These are phyloP conservation scores for Danaus melanippus DNA, from an alignment of 1,140 invertebrate genomes.

Conservation along the genomic window DNA sequence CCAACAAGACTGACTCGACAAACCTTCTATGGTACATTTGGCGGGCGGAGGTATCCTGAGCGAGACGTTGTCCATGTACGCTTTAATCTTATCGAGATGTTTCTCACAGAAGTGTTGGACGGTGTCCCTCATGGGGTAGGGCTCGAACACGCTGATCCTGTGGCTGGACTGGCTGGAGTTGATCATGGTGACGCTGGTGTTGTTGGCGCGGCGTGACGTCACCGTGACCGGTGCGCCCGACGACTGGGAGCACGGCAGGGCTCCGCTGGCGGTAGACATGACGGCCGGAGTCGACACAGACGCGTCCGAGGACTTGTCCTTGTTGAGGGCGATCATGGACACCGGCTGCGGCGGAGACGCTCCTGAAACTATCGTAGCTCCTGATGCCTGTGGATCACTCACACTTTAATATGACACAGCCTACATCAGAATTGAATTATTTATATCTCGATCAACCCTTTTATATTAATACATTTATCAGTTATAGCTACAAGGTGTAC, in stretches of 20 bases:
- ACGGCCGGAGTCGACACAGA: constrained; percentile 38
- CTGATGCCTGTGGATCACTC: constrained; percentile 1
- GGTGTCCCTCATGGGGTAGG: constrained; percentile 89
- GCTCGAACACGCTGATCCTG: constrained; percentile 88
- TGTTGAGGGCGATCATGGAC: constrained; percentile 54
- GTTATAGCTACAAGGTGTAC: no score
- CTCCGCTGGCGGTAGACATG: constrained; percentile 27
- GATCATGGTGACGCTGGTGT: constrained; percentile 80
- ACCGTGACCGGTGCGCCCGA: constrained; percentile 73
- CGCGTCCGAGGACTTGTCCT: constrained; percentile 56
- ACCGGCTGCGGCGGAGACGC: constrained; percentile 53
- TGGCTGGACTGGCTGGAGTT: constrained; percentile 75
- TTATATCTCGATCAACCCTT: no score
- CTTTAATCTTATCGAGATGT: constrained; percentile 91
- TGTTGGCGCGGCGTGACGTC: constrained; percentile 76
- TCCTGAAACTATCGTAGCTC: constrained; percentile 35
- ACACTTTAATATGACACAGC: no score
- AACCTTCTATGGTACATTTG: constrained; percentile 92
- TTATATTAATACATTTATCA: no score
- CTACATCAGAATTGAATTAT: no score
- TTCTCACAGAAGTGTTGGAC: constrained; percentile 96
- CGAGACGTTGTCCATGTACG: constrained; percentile 90
- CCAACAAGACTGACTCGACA: constrained; percentile 17
- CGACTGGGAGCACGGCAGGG: neutral
- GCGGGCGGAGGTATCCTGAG: constrained; percentile 89